These are phyloP conservation scores for Volucella inanis DNA, from an alignment of 2,888 invertebrate species.

Conservation along the genomic window DNA sequence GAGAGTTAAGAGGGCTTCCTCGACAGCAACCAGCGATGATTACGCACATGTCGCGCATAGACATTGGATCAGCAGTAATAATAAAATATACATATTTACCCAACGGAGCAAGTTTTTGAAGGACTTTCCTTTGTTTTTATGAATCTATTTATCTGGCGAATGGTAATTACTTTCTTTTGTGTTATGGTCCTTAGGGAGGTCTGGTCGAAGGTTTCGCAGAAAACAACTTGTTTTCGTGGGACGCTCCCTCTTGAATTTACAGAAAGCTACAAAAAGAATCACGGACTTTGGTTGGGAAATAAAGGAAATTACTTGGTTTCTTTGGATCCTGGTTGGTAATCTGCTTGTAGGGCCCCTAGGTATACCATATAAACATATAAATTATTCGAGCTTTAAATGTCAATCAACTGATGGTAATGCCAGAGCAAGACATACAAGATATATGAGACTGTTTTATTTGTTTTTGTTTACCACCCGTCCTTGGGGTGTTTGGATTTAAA, in stretches of 20 bases:
- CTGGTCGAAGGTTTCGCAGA: background rate
- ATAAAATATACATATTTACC: slow-evolving; percentile 26
- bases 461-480: too few species aligned
- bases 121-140: slow-evolving; percentile 3
- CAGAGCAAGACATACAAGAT: background rate
- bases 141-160: slow-evolving; percentile 15
- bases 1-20: background rate
- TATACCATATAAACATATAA: background rate
- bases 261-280: too few species aligned
- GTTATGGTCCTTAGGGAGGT: background rate
- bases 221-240: too few species aligned
- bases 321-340: background rate
- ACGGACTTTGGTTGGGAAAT: background rate
- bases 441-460: too few species aligned
- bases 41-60: slow-evolving; percentile 24
- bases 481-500: too few species aligned
- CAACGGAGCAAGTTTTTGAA: slow-evolving; percentile 1
- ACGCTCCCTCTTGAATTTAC: too few species aligned
- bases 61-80: slow-evolving; percentile 45
- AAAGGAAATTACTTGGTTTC: background rate
- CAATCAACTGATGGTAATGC: slow-evolving; percentile 1
- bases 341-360: background rate
- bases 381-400: slow-evolving; percentile 19
- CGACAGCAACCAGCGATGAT: slow-evolving; percentile 50
- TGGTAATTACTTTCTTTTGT: slow-evolving; percentile 45